Evolutionary conservation across 1,140 invertebrate genomes (phyloP).

Genomic region (Drosophila nasuta): DNA sequence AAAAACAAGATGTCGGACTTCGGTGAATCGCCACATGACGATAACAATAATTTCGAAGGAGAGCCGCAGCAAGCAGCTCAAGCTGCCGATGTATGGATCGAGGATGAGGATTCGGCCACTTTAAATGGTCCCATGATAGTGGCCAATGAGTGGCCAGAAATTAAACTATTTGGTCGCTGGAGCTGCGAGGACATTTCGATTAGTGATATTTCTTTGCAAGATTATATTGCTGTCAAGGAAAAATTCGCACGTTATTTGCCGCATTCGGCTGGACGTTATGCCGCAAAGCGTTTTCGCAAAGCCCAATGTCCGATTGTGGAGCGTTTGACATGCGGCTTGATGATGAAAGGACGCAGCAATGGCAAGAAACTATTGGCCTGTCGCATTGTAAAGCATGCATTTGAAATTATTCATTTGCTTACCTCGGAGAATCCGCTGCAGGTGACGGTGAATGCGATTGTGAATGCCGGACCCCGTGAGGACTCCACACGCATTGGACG

Average conservation of each 20-base stretch:
- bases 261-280: conserved; percentile 98
- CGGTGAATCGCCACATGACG: conserved; percentile 8
- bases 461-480: conserved; percentile 99
- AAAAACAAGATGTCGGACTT: conserved; percentile 24
- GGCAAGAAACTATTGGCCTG: conserved; percentile 99
- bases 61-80: conserved; percentile 7
- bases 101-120: conserved; percentile 12
- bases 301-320: conserved; percentile 99
- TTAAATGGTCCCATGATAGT: conserved; percentile 69
- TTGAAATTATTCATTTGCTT: conserved; percentile 99
- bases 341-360: conserved; percentile 99
- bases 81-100: conserved; percentile 45
- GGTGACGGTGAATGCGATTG: conserved; percentile 98
- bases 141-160: conserved; percentile 93
- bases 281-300: conserved; percentile 98
- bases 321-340: conserved; percentile 97
- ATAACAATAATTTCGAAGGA: conserved; percentile 27
- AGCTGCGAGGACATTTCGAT: conserved; percentile 98
- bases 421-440: conserved; percentile 95
- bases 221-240: conserved; percentile 99
- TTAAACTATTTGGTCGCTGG: conserved; percentile 99
- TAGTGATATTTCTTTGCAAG: conserved; percentile 96
- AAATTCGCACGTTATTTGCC: conserved; percentile 99
- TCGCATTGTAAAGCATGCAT: conserved; percentile 98
- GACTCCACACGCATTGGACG: conserved; percentile 99